These are phyloP conservation scores for Penaeus indicus DNA, from an alignment of 1,140 invertebrate genomes.

Conservation along the genomic window DNA sequence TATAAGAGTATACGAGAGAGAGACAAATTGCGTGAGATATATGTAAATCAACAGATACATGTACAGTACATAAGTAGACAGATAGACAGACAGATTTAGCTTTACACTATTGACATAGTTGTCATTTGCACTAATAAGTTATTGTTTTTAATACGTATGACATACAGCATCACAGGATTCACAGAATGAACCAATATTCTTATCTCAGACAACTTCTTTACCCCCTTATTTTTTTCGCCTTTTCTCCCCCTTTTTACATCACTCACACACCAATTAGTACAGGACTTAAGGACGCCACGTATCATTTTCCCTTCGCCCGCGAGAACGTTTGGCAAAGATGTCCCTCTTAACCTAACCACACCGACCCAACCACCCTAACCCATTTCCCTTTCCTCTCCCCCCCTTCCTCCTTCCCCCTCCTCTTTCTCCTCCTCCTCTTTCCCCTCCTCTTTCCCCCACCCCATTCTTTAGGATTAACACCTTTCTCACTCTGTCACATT, in stretches of 20 bases:
- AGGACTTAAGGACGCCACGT: background rate
- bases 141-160: too few species aligned
- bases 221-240: too few species aligned
- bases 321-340: background rate
- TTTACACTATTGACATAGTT: too few species aligned
- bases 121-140: too few species aligned
- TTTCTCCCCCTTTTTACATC: background rate
- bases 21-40: too few species aligned
- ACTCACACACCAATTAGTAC: background rate
- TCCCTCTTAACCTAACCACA: background rate
- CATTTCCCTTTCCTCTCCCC: background rate
- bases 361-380: background rate
- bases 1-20: too few species aligned
- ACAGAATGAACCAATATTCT: too few species aligned
- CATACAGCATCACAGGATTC: too few species aligned
- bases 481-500: conserved; percentile 35
- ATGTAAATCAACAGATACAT: too few species aligned
- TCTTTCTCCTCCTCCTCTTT: background rate
- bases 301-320: background rate
- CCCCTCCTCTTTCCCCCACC: background rate
- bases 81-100: too few species aligned
- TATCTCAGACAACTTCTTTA: background rate
- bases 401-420: background rate
- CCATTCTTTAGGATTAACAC: conserved; percentile 41
- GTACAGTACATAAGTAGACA: too few species aligned